Percentiles rank a stretch among this genome's conserved stretches.
Conservation (phyloP, 2,797 vertebrate genomes). For the Columba guinea region DNA sequence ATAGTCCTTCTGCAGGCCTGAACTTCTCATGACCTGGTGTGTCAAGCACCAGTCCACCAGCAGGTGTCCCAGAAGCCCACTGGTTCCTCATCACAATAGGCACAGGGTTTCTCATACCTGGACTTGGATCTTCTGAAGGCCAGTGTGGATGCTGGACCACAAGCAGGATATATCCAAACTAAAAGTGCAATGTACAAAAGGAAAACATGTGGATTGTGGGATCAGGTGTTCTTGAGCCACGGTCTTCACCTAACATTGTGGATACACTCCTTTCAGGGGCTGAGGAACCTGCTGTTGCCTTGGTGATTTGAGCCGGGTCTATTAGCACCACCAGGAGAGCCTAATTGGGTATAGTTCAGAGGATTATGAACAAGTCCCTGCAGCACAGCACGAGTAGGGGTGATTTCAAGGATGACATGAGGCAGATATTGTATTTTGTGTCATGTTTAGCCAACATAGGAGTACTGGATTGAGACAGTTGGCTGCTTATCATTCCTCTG, state of each 20-base stretch:
- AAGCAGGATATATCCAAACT: neutral
- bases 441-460: neutral
- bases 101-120: neutral
- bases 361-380: neutral
- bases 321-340: neutral
- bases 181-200: neutral
- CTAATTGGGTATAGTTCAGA: neutral
- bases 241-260: neutral
- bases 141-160: neutral
- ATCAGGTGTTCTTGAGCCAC: neutral
- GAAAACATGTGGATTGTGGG: rapidly evolving
- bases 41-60: neutral
- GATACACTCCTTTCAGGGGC: neutral
- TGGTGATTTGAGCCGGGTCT: neutral
- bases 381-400: rapidly evolving
- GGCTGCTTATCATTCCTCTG: neutral
- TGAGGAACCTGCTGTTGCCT: neutral
- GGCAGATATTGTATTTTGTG: neutral
- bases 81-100: neutral
- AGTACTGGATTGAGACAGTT: neutral
- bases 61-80: conserved; percentile 32
- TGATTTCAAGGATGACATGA: neutral
- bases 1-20: neutral
- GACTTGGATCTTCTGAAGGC: neutral
- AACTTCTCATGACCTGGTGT: neutral